A percentile compares a stretch with the other conserved stretches of the same genome.
Conservation (phyloP, 1,140 invertebrate genomes). For the Rhagoletis zephyria region DNA sequence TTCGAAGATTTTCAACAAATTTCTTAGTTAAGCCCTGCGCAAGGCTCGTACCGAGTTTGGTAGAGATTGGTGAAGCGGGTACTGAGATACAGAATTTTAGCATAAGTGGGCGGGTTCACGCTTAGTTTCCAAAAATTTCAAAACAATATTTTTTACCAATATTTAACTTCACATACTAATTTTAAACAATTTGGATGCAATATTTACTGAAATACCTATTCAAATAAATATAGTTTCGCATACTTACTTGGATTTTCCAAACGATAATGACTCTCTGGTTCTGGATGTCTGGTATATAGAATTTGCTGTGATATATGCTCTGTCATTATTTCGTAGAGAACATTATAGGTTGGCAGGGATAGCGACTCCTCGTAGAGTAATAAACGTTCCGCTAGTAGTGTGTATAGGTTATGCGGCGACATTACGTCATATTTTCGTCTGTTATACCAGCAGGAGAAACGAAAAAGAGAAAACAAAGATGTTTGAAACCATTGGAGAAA, state of each 20-base stretch:
- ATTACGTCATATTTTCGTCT: conserved; percentile 98
- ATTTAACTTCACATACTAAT: too few species aligned
- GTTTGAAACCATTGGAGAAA: neutral
- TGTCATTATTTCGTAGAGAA: conserved; percentile 98
- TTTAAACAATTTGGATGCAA: too few species aligned
- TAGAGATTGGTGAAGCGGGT: too few species aligned
- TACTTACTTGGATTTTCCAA: conserved; percentile 96
- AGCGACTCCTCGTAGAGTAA: conserved; percentile 91
- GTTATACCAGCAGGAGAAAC: conserved; percentile 50
- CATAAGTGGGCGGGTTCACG: too few species aligned
- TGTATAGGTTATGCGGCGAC: conserved; percentile 98
- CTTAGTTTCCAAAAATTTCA: too few species aligned
- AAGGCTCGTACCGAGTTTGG: too few species aligned
- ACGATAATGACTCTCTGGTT: conserved; percentile 93
- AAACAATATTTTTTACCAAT: too few species aligned
- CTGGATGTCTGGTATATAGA: conserved; percentile 89
- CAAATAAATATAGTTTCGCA: neutral
- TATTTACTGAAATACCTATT: too few species aligned
- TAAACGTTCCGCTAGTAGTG: conserved; percentile 92
- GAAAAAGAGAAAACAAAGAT: neutral
- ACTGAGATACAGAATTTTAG: too few species aligned
- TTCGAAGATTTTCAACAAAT: too few species aligned
- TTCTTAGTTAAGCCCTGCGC: too few species aligned
- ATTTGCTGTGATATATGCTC: conserved; percentile 97
- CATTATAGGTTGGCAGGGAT: conserved; percentile 95